Conservation (phyloP, 30 jellyfish, hydroid and myxozoan species). For the Mastigias papua region DNA sequence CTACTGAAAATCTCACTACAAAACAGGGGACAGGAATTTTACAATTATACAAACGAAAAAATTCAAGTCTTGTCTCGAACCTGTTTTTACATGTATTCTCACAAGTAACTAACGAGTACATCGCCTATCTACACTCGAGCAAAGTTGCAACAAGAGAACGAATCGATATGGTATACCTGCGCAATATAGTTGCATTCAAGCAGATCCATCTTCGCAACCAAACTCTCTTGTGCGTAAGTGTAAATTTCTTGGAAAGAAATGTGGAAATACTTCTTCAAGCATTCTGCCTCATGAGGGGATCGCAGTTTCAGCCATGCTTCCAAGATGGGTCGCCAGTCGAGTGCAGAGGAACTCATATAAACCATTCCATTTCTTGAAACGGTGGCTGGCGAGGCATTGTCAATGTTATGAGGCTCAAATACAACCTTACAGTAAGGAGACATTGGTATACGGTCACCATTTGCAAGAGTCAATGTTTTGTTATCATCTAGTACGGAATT, state of each 20-base stretch:
- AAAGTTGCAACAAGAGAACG: no score
- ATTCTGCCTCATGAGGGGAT: slow-evolving; percentile 67
- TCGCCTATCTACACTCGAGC: no score
- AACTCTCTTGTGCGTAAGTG: slow-evolving; percentile 68
- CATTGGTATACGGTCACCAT: slow-evolving; percentile 93
- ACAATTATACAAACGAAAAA: no score
- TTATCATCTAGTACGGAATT: slow-evolving; percentile 91
- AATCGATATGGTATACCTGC: slow-evolving; percentile 59
- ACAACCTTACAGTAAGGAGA: slow-evolving; percentile 85
- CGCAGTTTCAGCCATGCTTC: slow-evolving; percentile 88
- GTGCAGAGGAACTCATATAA: slow-evolving; percentile 90
- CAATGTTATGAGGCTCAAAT: slow-evolving; percentile 91
- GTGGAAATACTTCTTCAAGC: slow-evolving; percentile 52
- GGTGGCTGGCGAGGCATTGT: slow-evolving; percentile 94
- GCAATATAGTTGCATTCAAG: slow-evolving; percentile 88
- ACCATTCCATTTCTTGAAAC: slow-evolving; percentile 93
- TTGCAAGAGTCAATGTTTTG: slow-evolving; percentile 85
- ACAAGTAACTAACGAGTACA: no score
- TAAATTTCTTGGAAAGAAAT: slow-evolving; percentile 83
- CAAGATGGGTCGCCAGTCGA: slow-evolving; percentile 87
- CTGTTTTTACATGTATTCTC: no score
- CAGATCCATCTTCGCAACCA: slow-evolving; percentile 85
- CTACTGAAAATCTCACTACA: no score
- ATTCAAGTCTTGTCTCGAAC: no score
- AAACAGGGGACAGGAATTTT: no score